These are phyloP conservation scores for Chouioia cunea DNA, from an alignment of 2,888 invertebrate species.

Conservation along the genomic window DNA sequence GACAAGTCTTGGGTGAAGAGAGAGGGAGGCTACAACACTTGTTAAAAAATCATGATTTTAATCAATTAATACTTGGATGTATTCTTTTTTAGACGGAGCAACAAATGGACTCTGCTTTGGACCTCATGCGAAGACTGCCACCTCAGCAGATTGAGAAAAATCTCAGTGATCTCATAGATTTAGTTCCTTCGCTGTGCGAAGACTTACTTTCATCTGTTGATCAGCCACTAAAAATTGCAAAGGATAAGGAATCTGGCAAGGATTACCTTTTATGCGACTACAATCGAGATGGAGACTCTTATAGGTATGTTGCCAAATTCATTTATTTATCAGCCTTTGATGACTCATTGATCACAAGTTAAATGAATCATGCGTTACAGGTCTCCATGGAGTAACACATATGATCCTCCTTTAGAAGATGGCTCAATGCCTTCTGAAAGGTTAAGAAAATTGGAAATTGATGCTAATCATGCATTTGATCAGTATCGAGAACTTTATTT, in stretches of 20 bases:
- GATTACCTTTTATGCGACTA: conserved; percentile 99
- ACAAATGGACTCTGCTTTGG: conserved; percentile 98
- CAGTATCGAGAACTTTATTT: conserved; percentile 99
- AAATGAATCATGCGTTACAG: conserved; percentile 66
- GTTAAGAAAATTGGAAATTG: conserved; percentile 94
- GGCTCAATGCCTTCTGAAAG: conserved; percentile 98
- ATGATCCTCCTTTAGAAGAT: conserved; percentile 97
- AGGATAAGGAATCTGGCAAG: conserved; percentile 94
- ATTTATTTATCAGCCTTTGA: not conserved
- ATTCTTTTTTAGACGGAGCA: conserved; percentile 82
- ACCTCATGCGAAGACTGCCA: conserved; percentile 98
- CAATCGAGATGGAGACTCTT: conserved; percentile 97
- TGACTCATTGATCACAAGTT: conserved; percentile 2
- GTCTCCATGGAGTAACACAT: conserved; percentile 99
- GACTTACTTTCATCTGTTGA: conserved; percentile 97
- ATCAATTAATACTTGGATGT: conserved; percentile 1
- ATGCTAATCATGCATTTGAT: conserved; percentile 98
- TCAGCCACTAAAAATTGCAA: conserved; percentile 97
- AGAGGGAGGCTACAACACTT: not conserved
- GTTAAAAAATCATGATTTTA: conserved; percentile 1
- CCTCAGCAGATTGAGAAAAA: conserved; percentile 99
- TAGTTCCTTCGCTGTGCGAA: conserved; percentile 96
- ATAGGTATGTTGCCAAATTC: conserved; percentile 42
- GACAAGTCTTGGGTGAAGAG: conserved; percentile 26
- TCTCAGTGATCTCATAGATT: conserved; percentile 95